Evolutionary conservation across 2,888 invertebrate species (phyloP).

Genomic region (Cephus pygmeus): DNA sequence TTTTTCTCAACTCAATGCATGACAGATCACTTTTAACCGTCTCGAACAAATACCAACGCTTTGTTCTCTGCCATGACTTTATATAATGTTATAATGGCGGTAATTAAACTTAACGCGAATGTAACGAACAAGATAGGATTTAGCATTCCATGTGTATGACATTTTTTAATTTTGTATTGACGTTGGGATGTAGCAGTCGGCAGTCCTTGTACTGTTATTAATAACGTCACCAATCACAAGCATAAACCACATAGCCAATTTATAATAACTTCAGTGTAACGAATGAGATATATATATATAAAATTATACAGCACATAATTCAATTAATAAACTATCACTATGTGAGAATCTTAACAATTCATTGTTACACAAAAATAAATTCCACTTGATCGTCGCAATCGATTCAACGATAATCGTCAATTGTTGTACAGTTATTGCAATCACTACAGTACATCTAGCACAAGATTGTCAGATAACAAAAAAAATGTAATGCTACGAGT

Average conservation of each 20-base stretch:
- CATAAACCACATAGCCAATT: constrained; percentile 46
- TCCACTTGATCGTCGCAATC: no score
- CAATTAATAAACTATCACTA: not conserved
- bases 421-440: not conserved
- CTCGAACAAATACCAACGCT: not conserved
- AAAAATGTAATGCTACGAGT: not conserved
- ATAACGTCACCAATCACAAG: constrained; percentile 41
- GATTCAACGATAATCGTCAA: no score
- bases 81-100: not conserved
- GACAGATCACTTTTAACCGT: not conserved
- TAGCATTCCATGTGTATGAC: constrained; percentile 39
- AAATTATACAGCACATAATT: not conserved
- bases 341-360: not conserved
- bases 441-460: not conserved
- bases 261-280: constrained; percentile 22
- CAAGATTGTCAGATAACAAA: not conserved
- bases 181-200: constrained; percentile 53
- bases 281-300: not conserved
- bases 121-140: constrained; percentile 6
- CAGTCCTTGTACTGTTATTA: constrained; percentile 48
- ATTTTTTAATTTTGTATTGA: constrained; percentile 34
- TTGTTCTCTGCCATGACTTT: not conserved
- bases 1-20: not conserved
- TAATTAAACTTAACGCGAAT: not conserved
- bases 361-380: not conserved